Conservation (phyloP, 2,888 invertebrate genomes). For the Chydorus sphaericus region DNA sequence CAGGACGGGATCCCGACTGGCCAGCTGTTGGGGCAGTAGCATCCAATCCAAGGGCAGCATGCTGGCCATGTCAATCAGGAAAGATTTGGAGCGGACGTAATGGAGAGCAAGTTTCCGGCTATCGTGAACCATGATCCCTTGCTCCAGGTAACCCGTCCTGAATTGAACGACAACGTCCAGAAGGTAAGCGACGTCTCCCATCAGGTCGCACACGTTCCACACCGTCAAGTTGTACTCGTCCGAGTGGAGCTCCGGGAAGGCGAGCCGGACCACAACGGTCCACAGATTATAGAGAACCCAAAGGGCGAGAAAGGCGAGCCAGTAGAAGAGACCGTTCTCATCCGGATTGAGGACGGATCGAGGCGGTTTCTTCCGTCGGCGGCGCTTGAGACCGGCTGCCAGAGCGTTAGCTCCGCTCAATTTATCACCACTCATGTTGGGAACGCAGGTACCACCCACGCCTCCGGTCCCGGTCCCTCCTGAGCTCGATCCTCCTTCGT, state of each 20-base stretch:
- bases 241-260: constrained; percentile 76
- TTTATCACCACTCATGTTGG: constrained; percentile 13
- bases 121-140: constrained; percentile 87
- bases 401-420: constrained; percentile 17
- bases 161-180: constrained; percentile 81
- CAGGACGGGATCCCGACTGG: neutral
- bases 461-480: constrained; percentile 24
- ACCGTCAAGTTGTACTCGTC: constrained; percentile 41
- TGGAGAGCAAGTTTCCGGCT: constrained; percentile 76
- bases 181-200: constrained; percentile 75
- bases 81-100: constrained; percentile 68
- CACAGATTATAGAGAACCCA: constrained; percentile 90
- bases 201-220: constrained; percentile 68
- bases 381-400: constrained; percentile 16
- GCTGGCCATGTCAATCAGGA: constrained; percentile 67
- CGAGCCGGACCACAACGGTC: constrained; percentile 88
- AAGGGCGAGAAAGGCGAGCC: constrained; percentile 75
- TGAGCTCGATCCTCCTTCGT: constrained; percentile 29
- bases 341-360: constrained; percentile 83
- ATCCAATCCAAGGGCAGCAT: constrained; percentile 74
- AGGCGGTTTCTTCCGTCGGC: constrained; percentile 44
- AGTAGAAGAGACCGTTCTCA: constrained; percentile 90
- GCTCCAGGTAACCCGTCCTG: constrained; percentile 86
- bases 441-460: constrained; percentile 15
- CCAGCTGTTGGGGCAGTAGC: constrained; percentile 55